Evolutionary conservation across 1,140 invertebrate genomes (phyloP), one percentile per base, ranked within the genome.

Genomic region (Chelonus insularis): DNA sequence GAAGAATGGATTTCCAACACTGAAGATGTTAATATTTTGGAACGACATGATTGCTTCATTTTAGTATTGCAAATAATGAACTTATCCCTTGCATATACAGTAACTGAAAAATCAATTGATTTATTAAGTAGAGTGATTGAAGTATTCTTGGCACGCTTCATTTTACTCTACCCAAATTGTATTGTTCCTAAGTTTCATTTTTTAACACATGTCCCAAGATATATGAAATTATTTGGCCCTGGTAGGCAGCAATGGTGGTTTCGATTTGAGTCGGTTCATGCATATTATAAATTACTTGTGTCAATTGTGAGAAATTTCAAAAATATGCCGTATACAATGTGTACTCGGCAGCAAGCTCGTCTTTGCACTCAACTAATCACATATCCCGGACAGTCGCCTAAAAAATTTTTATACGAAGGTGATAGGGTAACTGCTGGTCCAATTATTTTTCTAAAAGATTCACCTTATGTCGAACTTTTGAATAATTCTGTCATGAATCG

Each of bases 181-280:
- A 37, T 65, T 16, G 61, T 69, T 2, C 67, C 65, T 0, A 69
- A 71, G 60, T 50, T 69, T 43, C 62, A 71, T 57, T 69, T 69
- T 60, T 7, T 68, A 1, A 39, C 60, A 21, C 69, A 69, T 29
- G 5, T 68, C 32, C 37, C 59, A 11, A 37, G 18, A 21, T 69
- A 66, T 34, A 68, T 71, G 0, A 41, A 7, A 54, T 29, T 67
- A 12, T 70, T 68, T 52, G 61, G 66, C 0, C 69, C 69, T n/a
- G n/a, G n/a, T n/a, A n/a, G n/a, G n/a, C n/a, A n/a, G n/a, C n/a
- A n/a, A n/a, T n/a, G n/a, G n/a, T n/a, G n/a, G n/a, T 6, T 29
- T 45, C 1, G 65, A 57, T 69, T 67, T 41, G 65, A 69, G 54
- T 50, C 25, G 51, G 47, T 51, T 1, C 64, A 69, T 52, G 16